Evolutionary conservation across 2,797 vertebrate genomes (phyloP), one percentile per base, ranked within the genome.

Genomic region (Sebastes reedi): DNA sequence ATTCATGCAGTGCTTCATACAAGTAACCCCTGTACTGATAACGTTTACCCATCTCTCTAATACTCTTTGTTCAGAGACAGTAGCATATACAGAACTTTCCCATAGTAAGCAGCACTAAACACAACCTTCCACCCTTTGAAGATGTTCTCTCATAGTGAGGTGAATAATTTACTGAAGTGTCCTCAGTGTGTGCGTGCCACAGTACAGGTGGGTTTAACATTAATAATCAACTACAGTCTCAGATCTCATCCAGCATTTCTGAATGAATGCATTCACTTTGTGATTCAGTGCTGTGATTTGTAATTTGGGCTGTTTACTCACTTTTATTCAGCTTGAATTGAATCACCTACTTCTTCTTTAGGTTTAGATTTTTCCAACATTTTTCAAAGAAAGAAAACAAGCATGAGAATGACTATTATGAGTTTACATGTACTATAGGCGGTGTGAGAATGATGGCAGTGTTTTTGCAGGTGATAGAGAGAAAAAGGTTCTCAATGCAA

Each of bases 91-190:
- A 72, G 18, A 67, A 36, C 20, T 29, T 36, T 52, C 11, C 13
- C 18, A 13, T 24, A 24, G 20, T 5, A n/a, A 52, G 52, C 32
- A 13, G 52, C 3, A 36, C 39, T 39, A 11, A 39, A 18, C 39
- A 46, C 62, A 78, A 29, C 18, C 58, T 20, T 3, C 24, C 14
- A 39, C 3, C 0, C 36, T 34, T 18, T 55, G 34, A 67, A 36
- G 20, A 62, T 16, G 39, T 74, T 32, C 29, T 16, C 10, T 65
- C 36, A 55, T 1, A 22, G 50, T 22, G 27, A 72, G n/a, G 65
- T 73, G 22, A 72, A 67, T 62, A 22, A 77, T 55, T 77, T 25
- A 67, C 34, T 34, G 9, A 74, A 20, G 27, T 66, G 52, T 74
- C 54, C 24, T 56, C 14, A 29, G 68, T 46, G 25, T 46, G 50